phyloP scores from a whole-genome alignment of 2,797 vertebrate species.

The Parotocinclus haroldoi region DNA sequence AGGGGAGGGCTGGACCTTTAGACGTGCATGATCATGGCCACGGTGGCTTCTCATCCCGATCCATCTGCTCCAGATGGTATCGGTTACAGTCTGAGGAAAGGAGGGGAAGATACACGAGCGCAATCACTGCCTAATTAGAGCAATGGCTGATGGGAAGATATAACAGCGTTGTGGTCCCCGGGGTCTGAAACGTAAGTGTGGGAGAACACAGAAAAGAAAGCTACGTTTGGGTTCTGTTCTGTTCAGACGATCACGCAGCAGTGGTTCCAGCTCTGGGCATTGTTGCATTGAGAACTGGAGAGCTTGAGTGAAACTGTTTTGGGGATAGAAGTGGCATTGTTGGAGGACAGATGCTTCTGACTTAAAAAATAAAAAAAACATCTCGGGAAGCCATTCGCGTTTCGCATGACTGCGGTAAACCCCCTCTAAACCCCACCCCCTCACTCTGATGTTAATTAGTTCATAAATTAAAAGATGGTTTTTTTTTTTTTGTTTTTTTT shows the following conservation, averaged over 20 bases:
- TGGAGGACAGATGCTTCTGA: slow-evolving; percentile 46
- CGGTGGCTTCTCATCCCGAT: slow-evolving; percentile 18
- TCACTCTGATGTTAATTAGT: slow-evolving; percentile 54
- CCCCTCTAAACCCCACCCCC: slow-evolving; percentile 37
- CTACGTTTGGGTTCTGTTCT: too few relatives aligned
- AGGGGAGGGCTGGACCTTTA: neutral
- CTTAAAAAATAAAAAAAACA: slow-evolving; percentile 39
- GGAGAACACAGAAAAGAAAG: neutral
- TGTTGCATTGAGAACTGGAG: slow-evolving; percentile 42
- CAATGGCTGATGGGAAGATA: slow-evolving; percentile 6
- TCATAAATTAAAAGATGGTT: slow-evolving; percentile 54
- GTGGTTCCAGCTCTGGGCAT: slow-evolving; percentile 19
- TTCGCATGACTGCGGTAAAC: slow-evolving; percentile 50
- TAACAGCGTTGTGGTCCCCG: neutral
- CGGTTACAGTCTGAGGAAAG: neutral
- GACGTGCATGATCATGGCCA: neutral
- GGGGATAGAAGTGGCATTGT: slow-evolving; percentile 50
- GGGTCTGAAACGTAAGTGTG: neutral
- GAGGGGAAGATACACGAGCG: slow-evolving; percentile 1
- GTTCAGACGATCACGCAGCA: slow-evolving; percentile 16
- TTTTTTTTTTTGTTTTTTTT: too few relatives aligned
- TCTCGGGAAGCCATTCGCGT: slow-evolving; percentile 43
- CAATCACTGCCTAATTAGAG: slow-evolving; percentile 25
- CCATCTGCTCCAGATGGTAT: slow-evolving; percentile 17
- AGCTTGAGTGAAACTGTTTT: slow-evolving; percentile 38